Evolutionary conservation across 2,888 invertebrate species (phyloP), one percentile per base, ranked within the genome.

Genomic region (Xiphydria camelus): DNA sequence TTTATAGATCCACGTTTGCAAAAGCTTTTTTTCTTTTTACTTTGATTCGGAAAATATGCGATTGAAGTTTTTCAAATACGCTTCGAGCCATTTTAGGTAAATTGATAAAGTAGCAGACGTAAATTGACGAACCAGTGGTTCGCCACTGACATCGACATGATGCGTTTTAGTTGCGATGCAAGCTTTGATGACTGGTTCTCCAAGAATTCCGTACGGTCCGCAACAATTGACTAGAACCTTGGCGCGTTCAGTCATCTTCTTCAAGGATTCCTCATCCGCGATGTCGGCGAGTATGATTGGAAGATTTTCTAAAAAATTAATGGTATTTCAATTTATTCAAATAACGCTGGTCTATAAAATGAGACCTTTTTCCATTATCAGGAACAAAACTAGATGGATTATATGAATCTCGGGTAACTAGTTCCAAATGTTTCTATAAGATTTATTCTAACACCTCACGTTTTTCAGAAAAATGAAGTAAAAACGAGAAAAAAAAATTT

Each of bases 61-160:
- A 3, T n/a, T n/a, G 7, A 10, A 22, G n/a, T 20, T 10, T 31
- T 20, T 26, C 10, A 25, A 34, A 31, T 7, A n/a, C n/a, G n/a
- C 21, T 3, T 14, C 10, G 7, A 46, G 23, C 5, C 36, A 36
- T 19, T 17, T 4, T 36, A 41, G 19, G 34, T 41, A 15, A 38
- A 29, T 19, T 21, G 46, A 34, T n/a, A 41, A 38, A 34, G 15
- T 41, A 12, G 40, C 9, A 47, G 26, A 34, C 42, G 41, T n/a
- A 39, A 17, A 14, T 20, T 21, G 23, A 41, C 49, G 62, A 65
- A 87, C 87, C 79, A 87, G 84, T 0, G 95, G 91, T 72, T 98
- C 97, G 4, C 95, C 97, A 65, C 88, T 90, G 23, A 98, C 88
- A 75, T 98, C 98, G 5, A 99, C 85, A 67, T 96, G 90, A 77